phyloP scores from a whole-genome alignment of 1,140 invertebrate species.

The Aricia agestis region DNA sequence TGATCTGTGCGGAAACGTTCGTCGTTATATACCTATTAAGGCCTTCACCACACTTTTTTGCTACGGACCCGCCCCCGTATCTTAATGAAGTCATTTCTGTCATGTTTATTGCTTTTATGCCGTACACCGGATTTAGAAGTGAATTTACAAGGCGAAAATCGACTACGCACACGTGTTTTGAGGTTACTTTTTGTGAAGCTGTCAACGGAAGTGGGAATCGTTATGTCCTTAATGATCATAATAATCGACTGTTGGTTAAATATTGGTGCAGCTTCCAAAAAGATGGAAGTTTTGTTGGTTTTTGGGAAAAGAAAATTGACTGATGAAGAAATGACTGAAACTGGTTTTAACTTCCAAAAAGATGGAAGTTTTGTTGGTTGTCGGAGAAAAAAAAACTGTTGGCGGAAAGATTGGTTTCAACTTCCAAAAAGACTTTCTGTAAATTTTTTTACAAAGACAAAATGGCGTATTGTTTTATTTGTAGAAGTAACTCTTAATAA shows the following conservation, averaged over 20 bases:
- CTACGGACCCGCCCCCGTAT: conserved; percentile 48
- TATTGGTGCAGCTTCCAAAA: too few relatives aligned
- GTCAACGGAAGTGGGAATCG: background rate
- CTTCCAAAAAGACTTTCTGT: too few relatives aligned
- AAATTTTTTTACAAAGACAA: background rate
- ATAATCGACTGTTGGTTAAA: background rate
- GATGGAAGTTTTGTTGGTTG: too few relatives aligned
- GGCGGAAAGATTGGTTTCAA: too few relatives aligned
- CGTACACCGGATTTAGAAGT: conserved; percentile 62
- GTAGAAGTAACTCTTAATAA: background rate
- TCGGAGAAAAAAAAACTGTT: too few relatives aligned
- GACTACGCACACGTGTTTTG: conserved; percentile 50
- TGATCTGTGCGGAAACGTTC: conserved; percentile 63
- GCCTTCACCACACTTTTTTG: conserved; percentile 60
- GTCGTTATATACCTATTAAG: conserved; percentile 71
- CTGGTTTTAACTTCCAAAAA: too few relatives aligned
- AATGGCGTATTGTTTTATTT: background rate
- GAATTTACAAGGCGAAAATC: conserved; percentile 71
- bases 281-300: too few relatives aligned
- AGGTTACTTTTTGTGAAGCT: conserved; percentile 27
- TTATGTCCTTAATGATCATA: background rate
- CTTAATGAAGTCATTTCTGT: conserved; percentile 73
- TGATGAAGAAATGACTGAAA: too few relatives aligned
- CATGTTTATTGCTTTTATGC: conserved; percentile 72
- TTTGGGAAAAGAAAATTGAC: too few relatives aligned